Conservation (phyloP, 2,888 invertebrate genomes). For the Ceramica pisi region DNA sequence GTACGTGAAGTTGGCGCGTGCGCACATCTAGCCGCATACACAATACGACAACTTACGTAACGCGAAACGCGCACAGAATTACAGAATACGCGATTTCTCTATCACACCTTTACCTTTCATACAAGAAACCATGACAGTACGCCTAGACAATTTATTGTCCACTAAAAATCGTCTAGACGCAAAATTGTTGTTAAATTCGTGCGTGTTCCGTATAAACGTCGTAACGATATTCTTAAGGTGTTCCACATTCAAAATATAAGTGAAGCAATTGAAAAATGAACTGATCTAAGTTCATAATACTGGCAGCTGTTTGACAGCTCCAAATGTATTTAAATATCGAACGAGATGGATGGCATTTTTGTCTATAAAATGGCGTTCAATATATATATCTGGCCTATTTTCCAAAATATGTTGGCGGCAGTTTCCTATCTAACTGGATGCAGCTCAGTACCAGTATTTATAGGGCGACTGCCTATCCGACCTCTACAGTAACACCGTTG, state of each 20-base stretch:
- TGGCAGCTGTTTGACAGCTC: conserved; percentile 86
- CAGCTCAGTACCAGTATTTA: background rate
- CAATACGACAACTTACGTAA: conserved; percentile 84
- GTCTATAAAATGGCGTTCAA: conserved; percentile 69
- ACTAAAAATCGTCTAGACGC: conserved; percentile 82
- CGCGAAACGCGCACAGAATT: conserved; percentile 85
- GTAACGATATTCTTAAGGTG: conserved; percentile 79
- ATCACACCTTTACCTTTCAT: conserved; percentile 86
- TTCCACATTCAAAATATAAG: conserved; percentile 90
- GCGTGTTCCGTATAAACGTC: conserved; percentile 62
- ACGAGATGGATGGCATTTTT: conserved; percentile 82
- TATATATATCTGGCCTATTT: background rate
- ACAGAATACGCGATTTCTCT: conserved; percentile 87
- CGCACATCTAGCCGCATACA: conserved; percentile 74
- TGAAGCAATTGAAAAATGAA: conserved; percentile 90
- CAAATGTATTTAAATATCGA: conserved; percentile 90
- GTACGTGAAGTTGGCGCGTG: conserved; percentile 84
- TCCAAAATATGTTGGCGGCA: background rate
- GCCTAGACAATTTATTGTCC: conserved; percentile 75
- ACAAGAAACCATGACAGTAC: conserved; percentile 78
- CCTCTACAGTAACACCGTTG: background rate
- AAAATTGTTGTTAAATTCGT: conserved; percentile 64
- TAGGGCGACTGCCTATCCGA: background rate
- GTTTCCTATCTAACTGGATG: background rate
- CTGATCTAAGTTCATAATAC: conserved; percentile 88